phyloP scores from a whole-genome alignment of 2,888 invertebrate species.

The Drosophila conformis region DNA sequence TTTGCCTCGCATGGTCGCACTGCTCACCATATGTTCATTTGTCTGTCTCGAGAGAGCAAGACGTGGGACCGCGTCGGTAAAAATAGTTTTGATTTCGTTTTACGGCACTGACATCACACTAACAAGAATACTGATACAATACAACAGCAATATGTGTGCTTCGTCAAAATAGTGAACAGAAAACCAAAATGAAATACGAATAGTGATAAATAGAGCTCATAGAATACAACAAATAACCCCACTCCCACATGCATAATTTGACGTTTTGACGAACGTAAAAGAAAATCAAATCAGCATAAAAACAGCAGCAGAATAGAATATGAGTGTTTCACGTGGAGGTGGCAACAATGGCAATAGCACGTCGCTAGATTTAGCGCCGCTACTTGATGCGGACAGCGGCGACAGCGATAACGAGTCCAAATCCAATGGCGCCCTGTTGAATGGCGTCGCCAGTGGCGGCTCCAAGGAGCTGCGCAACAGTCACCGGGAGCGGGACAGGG shows the following conservation, averaged over 20 bases:
- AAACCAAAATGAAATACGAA: constrained; percentile 15
- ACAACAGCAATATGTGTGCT: constrained; percentile 16
- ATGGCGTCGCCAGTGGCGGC: constrained; percentile 34
- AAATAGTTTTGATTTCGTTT: constrained; percentile 46
- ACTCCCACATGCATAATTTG: constrained; percentile 33
- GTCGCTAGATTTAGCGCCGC: constrained; percentile 63
- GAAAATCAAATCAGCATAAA: constrained; percentile 31
- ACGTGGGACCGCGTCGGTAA: constrained; percentile 51
- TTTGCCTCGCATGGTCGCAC: constrained; percentile 31
- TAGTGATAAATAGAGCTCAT: constrained; percentile 20
- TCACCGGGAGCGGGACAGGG: constrained; percentile 44
- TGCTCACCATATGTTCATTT: constrained; percentile 49
- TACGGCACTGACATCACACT: constrained; percentile 20
- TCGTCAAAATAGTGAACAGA: constrained; percentile 8
- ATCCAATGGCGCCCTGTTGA: constrained; percentile 51
- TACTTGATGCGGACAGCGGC: constrained; percentile 54
- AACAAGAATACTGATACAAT: constrained; percentile 21
- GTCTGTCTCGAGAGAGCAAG: constrained; percentile 19
- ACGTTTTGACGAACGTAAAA: constrained; percentile 30
- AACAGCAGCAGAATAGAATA: constrained; percentile 53
- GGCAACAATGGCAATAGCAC: constrained; percentile 48
- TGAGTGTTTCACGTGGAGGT: constrained; percentile 65
- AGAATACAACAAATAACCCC: background rate
- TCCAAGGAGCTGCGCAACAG: constrained; percentile 68
- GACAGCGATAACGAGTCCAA: constrained; percentile 50